A percentile compares a stretch with the other conserved stretches of the same genome.
These are phyloP conservation scores for Miniopterus natalensis DNA, from an alignment of 2,113 vertebrate genomes.

Conservation along the genomic window DNA sequence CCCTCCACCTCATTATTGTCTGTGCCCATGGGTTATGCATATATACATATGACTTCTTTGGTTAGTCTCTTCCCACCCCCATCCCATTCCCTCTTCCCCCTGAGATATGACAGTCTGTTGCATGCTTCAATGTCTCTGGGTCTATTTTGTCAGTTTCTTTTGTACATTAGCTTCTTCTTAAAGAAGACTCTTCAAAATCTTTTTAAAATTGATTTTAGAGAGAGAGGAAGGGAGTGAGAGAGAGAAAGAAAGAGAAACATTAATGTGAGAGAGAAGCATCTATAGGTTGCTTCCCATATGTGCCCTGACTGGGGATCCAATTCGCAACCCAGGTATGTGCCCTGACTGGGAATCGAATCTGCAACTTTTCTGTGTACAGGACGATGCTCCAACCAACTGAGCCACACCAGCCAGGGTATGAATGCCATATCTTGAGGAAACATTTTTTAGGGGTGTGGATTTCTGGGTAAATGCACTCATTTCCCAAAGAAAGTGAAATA, in stretches of 20 bases:
- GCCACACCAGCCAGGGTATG: not conserved
- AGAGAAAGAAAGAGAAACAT: not conserved
- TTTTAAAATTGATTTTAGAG: not conserved
- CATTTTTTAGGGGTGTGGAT: not conserved
- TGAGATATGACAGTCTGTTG: no score
- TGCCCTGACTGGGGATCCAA: not conserved
- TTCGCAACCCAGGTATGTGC: not conserved
- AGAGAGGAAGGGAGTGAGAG: not conserved
- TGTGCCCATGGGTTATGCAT: no score
- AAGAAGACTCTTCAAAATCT: no score
- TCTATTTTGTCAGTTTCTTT: no score
- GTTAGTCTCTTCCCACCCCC: no score
- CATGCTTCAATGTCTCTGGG: no score
- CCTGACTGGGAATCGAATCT: not conserved
- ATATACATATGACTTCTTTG: no score
- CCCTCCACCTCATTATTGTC: no score
- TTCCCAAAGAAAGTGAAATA: slow-evolving; percentile 44
- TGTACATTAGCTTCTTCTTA: no score
- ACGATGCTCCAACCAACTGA: not conserved
- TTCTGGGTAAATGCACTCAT: slow-evolving; percentile 41
- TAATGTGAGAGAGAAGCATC: not conserved
- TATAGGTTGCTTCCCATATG: not conserved
- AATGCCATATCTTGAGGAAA: not conserved
- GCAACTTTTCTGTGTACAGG: not conserved
- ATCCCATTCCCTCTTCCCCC: no score